These are phyloP conservation scores for Oscheius sp. DNA, from an alignment of 1,140 invertebrate species.

Conservation along the genomic window DNA sequence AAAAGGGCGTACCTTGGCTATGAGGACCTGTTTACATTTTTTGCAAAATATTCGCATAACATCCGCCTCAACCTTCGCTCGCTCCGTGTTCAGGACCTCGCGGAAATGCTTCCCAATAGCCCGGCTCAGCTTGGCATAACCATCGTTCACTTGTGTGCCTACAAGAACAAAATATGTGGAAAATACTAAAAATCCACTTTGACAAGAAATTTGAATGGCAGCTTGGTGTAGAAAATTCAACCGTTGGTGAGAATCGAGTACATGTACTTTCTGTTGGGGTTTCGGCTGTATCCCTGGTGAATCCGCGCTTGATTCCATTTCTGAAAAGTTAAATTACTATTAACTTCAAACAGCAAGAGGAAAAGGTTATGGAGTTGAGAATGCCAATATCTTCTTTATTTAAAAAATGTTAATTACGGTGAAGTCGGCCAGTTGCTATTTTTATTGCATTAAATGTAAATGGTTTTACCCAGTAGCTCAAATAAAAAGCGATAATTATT, in stretches of 20 bases:
- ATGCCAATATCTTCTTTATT: too few species aligned
- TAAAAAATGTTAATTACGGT: too few species aligned
- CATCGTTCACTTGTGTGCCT: conserved; percentile 11
- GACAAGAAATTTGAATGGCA: neutral
- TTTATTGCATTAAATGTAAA: too few species aligned
- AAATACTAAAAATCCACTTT: neutral
- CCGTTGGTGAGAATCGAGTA: neutral
- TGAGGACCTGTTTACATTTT: conserved; percentile 32
- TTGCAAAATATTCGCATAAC: conserved; percentile 28
- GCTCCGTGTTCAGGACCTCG: conserved; percentile 25
- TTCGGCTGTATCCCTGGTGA: too few species aligned
- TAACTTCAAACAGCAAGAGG: too few species aligned
- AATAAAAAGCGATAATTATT: too few species aligned
- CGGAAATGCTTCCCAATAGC: conserved; percentile 21
- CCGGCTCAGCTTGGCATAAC: conserved; percentile 25
- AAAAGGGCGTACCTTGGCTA: conserved; percentile 18
- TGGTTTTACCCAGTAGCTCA: too few species aligned
- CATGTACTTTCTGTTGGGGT: too few species aligned
- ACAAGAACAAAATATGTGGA: neutral
- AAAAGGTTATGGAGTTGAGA: too few species aligned
- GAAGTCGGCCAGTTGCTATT: too few species aligned
- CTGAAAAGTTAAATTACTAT: too few species aligned
- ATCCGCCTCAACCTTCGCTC: conserved; percentile 21
- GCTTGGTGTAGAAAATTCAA: conserved; percentile 6
- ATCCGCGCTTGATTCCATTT: too few species aligned